phyloP scores from a whole-genome alignment of 2,113 vertebrate species.

The Cygnus atratus region DNA sequence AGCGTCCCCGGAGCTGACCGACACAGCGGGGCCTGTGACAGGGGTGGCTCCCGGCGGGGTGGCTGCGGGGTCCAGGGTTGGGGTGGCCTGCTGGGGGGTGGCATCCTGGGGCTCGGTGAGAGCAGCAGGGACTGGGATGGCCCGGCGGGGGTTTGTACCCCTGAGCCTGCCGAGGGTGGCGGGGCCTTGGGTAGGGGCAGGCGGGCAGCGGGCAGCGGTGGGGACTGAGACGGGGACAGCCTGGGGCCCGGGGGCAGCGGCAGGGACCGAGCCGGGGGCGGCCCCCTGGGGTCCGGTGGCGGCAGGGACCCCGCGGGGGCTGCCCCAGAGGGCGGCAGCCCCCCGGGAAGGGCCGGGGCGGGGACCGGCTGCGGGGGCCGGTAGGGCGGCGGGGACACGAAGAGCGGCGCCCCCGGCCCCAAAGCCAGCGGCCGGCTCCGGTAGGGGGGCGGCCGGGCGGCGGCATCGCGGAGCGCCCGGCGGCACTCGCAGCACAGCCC shows the following conservation, averaged over 20 bases:
- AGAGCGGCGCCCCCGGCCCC: too few species aligned
- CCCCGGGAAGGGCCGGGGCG: not conserved
- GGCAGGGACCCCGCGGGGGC: not conserved
- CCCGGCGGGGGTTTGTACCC: too few species aligned
- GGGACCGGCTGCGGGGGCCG: not conserved
- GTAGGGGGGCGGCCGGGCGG: not conserved
- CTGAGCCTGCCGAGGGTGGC: not conserved
- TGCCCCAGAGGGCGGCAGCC: not conserved
- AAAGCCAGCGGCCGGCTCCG: too few species aligned
- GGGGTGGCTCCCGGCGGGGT: not conserved
- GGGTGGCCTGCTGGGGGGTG: not conserved
- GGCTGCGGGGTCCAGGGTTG: not conserved
- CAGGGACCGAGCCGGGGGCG: not conserved
- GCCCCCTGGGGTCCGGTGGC: not conserved
- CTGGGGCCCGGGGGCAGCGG: not conserved
- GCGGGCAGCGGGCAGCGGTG: not conserved
- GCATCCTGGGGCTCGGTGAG: not conserved
- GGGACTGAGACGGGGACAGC: not conserved
- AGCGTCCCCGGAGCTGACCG: not conserved
- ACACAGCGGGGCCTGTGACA: not conserved
- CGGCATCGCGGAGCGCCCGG: not conserved
- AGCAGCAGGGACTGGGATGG: not conserved
- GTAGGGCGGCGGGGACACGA: not conserved
- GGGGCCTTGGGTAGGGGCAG: not conserved
- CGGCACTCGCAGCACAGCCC: not conserved